These are phyloP conservation scores for Eurois occulta DNA, from an alignment of 2,888 invertebrate genomes.

Conservation along the genomic window DNA sequence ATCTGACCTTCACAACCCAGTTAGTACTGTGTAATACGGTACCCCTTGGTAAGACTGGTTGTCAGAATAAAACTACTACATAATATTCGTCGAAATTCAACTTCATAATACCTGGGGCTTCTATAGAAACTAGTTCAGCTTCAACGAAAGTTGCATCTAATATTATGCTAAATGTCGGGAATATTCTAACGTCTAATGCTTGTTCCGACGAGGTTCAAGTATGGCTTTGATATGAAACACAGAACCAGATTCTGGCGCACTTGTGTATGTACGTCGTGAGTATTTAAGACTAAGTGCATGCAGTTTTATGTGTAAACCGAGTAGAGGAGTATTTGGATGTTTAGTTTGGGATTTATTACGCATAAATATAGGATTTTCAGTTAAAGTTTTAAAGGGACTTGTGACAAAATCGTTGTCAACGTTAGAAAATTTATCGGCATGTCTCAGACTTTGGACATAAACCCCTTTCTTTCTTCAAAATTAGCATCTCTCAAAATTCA, in stretches of 20 bases:
- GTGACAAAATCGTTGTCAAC: neutral
- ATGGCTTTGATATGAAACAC: conserved; percentile 36
- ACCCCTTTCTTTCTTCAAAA: neutral
- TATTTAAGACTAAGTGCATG: conserved; percentile 24
- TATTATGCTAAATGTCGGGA: conserved; percentile 29
- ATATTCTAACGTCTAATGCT: conserved; percentile 19
- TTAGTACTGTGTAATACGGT: too few species aligned
- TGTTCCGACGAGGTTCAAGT: conserved; percentile 21
- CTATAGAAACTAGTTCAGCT: conserved; percentile 32
- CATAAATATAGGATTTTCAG: neutral
- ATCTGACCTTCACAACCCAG: too few species aligned
- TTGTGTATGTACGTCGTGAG: neutral
- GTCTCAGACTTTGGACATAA: too few species aligned
- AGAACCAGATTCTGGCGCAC: conserved; percentile 32
- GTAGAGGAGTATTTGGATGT: neutral
- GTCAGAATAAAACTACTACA: neutral
- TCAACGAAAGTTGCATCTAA: conserved; percentile 27
- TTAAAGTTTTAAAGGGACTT: neutral
- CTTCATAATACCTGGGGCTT: neutral
- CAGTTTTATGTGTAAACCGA: conserved; percentile 2
- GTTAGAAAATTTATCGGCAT: neutral
- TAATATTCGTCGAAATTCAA: conserved; percentile 14
- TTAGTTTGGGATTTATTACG: neutral
- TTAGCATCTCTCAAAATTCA: neutral
- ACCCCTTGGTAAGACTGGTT: too few species aligned